Conservation (phyloP, 1,140 invertebrate genomes). For the Euura saliciscinereae region DNA sequence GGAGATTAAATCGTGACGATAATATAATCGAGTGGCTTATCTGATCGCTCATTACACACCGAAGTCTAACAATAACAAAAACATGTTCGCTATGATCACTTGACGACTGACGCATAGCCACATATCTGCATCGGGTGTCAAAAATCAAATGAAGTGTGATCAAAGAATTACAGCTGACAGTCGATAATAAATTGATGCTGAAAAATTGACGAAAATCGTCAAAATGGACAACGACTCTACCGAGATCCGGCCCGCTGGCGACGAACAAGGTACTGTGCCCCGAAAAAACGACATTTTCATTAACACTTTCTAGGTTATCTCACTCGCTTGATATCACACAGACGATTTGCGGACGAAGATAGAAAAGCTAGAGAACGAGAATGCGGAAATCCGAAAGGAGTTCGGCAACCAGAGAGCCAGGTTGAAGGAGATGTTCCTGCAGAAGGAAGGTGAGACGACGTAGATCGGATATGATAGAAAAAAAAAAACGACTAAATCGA, state of each 20-base stretch:
- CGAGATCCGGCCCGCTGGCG: slow-evolving; percentile 23
- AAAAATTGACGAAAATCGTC: neutral
- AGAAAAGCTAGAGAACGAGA: slow-evolving; percentile 63
- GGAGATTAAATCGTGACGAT: too few relatives aligned
- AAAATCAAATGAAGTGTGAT: neutral
- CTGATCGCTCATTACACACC: too few relatives aligned
- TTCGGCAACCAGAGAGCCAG: slow-evolving; percentile 89
- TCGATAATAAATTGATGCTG: neutral
- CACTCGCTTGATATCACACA: slow-evolving; percentile 17
- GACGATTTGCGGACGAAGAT: slow-evolving; percentile 50
- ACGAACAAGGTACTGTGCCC: slow-evolving; percentile 34
- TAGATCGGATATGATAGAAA: neutral
- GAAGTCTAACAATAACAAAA: neutral
- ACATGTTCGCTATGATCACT: slow-evolving; percentile 1
- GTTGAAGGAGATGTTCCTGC: slow-evolving; percentile 89
- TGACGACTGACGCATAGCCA: neutral
- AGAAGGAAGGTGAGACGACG: slow-evolving; percentile 81
- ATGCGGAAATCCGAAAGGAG: slow-evolving; percentile 77
- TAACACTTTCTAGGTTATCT: neutral
- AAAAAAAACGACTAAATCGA: neutral
- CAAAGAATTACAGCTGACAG: neutral
- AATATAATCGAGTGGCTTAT: neutral
- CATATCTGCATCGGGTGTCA: neutral
- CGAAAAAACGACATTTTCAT: slow-evolving; percentile 3
- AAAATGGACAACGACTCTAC: slow-evolving; percentile 36